Evolutionary conservation across 2,888 invertebrate genomes (phyloP).

Genomic region (Candidula unifasciata): DNA sequence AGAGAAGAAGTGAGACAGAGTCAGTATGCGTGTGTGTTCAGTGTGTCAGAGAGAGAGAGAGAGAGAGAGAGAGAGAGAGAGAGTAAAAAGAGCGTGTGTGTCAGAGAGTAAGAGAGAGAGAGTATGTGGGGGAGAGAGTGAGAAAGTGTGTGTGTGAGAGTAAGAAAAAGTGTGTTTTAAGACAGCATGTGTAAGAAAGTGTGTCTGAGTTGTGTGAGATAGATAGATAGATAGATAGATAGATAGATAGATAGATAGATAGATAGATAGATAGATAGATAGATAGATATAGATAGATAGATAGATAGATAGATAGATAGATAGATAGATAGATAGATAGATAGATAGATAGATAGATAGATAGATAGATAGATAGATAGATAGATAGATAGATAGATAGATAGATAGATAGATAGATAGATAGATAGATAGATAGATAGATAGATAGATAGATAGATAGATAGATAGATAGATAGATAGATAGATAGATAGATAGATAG

Average conservation of each 20-base stretch:
- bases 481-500: background rate
- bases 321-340: background rate
- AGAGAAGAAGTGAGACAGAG: too few relatives aligned
- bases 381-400: background rate
- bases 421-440: background rate
- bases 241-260: background rate
- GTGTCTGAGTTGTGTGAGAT: background rate
- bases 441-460: background rate
- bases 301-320: background rate
- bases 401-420: slow-evolving; percentile 4
- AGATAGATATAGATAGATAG: background rate
- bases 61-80: slow-evolving; percentile 13
- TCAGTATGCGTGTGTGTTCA: background rate
- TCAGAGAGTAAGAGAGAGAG: too few relatives aligned
- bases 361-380: background rate
- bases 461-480: background rate
- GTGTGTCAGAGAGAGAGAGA: background rate
- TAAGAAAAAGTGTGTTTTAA: too few relatives aligned
- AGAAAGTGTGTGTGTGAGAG: too few relatives aligned
- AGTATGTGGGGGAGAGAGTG: too few relatives aligned
- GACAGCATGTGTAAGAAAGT: too few relatives aligned
- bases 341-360: background rate
- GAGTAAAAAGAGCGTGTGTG: too few relatives aligned
- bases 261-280: background rate
- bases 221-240: background rate